Base-by-base conservation (phyloP, 2,113 vertebrate species). In the Falcunculus frontatus region DNA sequence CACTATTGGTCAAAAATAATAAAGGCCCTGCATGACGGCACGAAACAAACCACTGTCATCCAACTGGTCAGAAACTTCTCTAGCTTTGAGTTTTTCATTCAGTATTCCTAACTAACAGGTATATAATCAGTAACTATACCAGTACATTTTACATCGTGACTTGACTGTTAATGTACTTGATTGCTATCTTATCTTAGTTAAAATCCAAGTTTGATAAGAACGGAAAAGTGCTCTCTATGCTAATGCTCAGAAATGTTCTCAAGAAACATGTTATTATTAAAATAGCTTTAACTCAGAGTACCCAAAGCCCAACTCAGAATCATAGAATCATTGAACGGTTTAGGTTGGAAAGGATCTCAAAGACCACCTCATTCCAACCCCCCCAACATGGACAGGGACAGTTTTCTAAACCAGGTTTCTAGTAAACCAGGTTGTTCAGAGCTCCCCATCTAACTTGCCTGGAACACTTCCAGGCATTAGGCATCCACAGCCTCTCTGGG, bases 91-190 rank as follows among this genome's bases (percentile, higher is more conserved):
- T 13, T 78, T 88, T 90, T 46, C 18, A 26, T n/a, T 52, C 68
- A 72, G 18, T 49, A 56, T 63, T 33, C 65, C 56, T 67, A 81
- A 53, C 10, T 32, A 89, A 37, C 26, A 81, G 22, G 32, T 92
- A n/a, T 47, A 57, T 69, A 95, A 92, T 90, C 90, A 95, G 83
- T 93, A 81, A 95, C 92, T 90, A 68, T 3, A 18, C 11, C 11
- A 37, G 27, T 33, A 19, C 2, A 6, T 52, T 92, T 78, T 63
- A 64, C 60, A 90, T 39, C 13, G 26, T 96, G 95, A 96, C 79
- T 90, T 84, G 92, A 95, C 92, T 96, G 41, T 68, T 93, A 96
- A 95, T 56, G 27, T 7, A 81, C 13, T 42, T 35, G 68, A 83
- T 84, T 3, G 0, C 20, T 77, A 80, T 86, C 95, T 95, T 87